Base-by-base conservation (phyloP, 2,888 invertebrate species). In the Caenorhabditis becei region DNA sequence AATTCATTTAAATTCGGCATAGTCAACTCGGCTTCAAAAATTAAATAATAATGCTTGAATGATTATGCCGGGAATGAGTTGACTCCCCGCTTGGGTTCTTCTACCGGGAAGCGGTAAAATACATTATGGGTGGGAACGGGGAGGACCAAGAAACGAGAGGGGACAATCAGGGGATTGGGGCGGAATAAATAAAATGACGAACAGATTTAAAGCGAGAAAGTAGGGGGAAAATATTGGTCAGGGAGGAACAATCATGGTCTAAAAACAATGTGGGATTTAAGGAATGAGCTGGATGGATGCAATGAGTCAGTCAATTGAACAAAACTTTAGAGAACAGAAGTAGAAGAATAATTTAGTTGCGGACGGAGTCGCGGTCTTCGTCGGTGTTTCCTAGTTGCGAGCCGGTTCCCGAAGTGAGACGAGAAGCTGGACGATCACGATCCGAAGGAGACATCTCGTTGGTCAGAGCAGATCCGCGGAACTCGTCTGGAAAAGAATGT, bases 371-470 rank as follows among this genome's bases (percentile, higher is more conserved):
- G 28, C 56, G 71, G 47, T 80, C 80, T 41, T 81, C 81, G 28
- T 81, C 81, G 18, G 77, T 63, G 44, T 80, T 75, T 24, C 75
- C 80, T 23, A 77, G 67, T 49, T 81, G 81, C 1, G 81, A 81
- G 11, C 81, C 81, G 26, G 74, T 77, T 44, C 77, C 77, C 24
- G 77, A 81, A 18, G 81, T 81, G n/a, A 81, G 51, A n/a, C 81
- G 59, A 16, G 81, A 81, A 16, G 77, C 51, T 44, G 81, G 81
- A n/a, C n/a, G n/a, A n/a, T n/a, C n/a, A 41, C 81, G 66, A 20
- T 81, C 81, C n/a, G 72, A 63, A 18, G 80, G 80, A 3, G 80
- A 80, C 80, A 80, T 80, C 51, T 80, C 80, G 18, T 67, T 79
- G 8, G 74, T 75, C 20, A 80, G 53, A 26, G 70, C 63, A 2